A percentile compares a stretch with the other conserved stretches of the same genome.
Evolutionary conservation across 2,113 vertebrate genomes (phyloP).

Genomic region (Psettodes erumei): DNA sequence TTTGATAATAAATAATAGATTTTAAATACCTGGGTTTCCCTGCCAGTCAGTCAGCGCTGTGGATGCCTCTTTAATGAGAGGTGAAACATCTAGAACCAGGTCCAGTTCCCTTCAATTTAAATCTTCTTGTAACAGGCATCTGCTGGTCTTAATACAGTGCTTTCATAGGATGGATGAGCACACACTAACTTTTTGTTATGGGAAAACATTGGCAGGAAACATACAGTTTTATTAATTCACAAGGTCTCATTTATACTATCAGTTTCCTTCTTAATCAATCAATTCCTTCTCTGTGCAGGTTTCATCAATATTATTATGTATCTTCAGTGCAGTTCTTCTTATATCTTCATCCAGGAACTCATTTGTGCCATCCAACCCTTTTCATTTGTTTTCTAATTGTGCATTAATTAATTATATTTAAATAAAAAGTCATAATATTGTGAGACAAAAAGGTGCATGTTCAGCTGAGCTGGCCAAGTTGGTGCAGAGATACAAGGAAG

Average conservation of each 20-base stretch:
- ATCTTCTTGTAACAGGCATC: no score
- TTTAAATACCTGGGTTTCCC: no score
- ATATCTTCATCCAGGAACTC: background rate
- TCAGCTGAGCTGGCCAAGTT: no score
- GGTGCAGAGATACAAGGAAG: background rate
- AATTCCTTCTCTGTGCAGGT: background rate
- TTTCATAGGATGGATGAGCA: background rate
- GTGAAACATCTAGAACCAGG: no score
- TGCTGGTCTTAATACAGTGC: background rate
- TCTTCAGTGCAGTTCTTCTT: background rate
- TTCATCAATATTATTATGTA: background rate
- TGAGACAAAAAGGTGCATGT: no score
- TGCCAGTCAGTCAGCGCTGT: no score
- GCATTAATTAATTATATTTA: background rate
- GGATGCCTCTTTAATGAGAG: no score
- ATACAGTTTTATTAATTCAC: slow-evolving; percentile 1
- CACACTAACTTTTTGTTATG: background rate
- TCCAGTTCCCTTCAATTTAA: no score
- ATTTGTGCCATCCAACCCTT: no score
- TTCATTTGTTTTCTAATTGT: no score
- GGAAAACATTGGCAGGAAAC: background rate
- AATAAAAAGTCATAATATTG: no score
- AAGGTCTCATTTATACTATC: background rate
- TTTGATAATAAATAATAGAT: no score
- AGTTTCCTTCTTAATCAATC: background rate